Percentiles rank a stretch among this genome's conserved stretches.
Conservation (phyloP, 2,113 vertebrate genomes). For the Gobius niger region DNA sequence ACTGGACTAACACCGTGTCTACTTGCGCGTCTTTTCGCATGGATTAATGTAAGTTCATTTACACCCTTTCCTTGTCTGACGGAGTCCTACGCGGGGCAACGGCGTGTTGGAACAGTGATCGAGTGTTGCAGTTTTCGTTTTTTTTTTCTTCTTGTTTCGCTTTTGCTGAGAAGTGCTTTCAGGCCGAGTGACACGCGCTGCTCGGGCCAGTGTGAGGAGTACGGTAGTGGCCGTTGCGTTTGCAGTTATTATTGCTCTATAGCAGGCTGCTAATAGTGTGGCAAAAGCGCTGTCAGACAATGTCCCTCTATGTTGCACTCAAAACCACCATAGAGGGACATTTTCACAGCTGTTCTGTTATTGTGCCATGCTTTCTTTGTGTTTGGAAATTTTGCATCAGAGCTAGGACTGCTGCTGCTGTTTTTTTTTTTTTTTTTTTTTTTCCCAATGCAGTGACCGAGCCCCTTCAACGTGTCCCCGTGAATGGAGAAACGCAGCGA, state of each 20-base stretch:
- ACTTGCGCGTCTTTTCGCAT: conserved; percentile 43
- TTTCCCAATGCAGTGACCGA: conserved; percentile 15
- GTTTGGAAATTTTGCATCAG: not conserved
- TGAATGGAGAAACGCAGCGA: not conserved
- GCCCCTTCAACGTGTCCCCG: not conserved
- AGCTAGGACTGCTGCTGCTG: not conserved
- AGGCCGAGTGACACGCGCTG: conserved; percentile 41
- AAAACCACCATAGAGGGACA: conserved; percentile 15
- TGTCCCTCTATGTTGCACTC: conserved; percentile 11
- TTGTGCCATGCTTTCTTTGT: conserved; percentile 5
- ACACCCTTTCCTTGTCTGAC: not conserved
- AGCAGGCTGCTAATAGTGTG: conserved; percentile 44
- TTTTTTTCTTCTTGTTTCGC: conserved; percentile 11
- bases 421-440: not conserved
- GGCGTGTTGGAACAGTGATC: not conserved
- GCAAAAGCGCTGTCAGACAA: conserved; percentile 47
- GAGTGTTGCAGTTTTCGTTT: conserved; percentile 2
- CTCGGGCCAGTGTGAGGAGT: conserved; percentile 38
- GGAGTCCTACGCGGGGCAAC: not conserved
- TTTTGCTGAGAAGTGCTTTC: conserved; percentile 46
- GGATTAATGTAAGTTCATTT: conserved; percentile 73
- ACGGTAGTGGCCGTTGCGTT: conserved; percentile 33
- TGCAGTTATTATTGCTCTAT: conserved; percentile 38
- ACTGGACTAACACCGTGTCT: conserved; percentile 57
- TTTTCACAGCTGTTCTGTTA: conserved; percentile 19